Base-by-base conservation (phyloP, 2,113 vertebrate genomes). In the Microcebus murinus region DNA sequence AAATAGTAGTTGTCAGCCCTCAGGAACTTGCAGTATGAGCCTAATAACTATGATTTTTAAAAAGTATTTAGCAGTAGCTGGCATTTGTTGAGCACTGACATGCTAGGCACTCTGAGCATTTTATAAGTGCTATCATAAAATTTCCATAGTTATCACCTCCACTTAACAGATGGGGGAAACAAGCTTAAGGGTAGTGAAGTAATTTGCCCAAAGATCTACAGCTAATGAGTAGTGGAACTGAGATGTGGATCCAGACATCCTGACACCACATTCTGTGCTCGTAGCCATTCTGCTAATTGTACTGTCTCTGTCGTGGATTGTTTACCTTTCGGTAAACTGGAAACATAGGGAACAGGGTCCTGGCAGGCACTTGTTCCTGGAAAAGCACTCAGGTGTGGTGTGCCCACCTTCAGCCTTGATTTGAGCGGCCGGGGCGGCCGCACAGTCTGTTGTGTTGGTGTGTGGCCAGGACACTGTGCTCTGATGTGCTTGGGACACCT, bases 21-120 rank as follows among this genome's bases (percentile, higher is more conserved):
- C n/a, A 52, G 80, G 68, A 87, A 73, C 27, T 70, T 67, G 74
- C 52, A 70, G 8, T 18, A 63, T 70, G 88, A 95, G 83, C 61
- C 84, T 39, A 63, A 55, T n/a, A 63, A 67, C 65, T 57, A 42
- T 45, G 80, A 57, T 77, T 80, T 55, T 96, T 20, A 61, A 48
- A 81, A 55, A 50, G 42, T 17, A 9, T 84, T 45, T 10, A 42
- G 55, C 21, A 42, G 8, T 42, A 23, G 68, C 34, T 80, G 74
- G 15, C 29, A 39, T 31, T 89, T 55, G 18, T 13, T 31, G 55
- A 85, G 31, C 59, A 8, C 61, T 42, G 14, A 18, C 61, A 10
- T 23, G 34, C 2, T 12, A 45, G 42, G 71, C 14, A 2, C 3
- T 31, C 36, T 27, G 36, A 45, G 39, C 81, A 36, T 87, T 80